Conservation (phyloP, 2,888 invertebrate species). For the Lasioglossum vierecki region DNA sequence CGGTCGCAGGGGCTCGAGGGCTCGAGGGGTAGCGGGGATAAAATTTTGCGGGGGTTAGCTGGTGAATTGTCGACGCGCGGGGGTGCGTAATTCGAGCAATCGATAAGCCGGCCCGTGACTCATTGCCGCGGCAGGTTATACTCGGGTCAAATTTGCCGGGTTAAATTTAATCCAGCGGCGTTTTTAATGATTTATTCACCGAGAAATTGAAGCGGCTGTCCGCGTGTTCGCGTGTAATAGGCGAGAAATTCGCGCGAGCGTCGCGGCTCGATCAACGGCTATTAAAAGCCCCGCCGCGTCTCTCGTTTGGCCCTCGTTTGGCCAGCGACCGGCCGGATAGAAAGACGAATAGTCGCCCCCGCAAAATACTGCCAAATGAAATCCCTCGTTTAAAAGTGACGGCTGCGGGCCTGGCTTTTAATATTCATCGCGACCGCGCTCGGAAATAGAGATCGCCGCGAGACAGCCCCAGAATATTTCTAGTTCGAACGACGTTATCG, state of each 20-base stretch:
- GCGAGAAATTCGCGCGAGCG: slow-evolving; percentile 39
- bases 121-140: slow-evolving; percentile 1
- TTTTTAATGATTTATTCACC: slow-evolving; percentile 55
- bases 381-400: neutral
- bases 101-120: slow-evolving; percentile 13
- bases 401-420: neutral
- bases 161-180: slow-evolving; percentile 40
- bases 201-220: slow-evolving; percentile 46
- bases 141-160: slow-evolving; percentile 33
- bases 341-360: slow-evolving; percentile 34
- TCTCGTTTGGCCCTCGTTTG: slow-evolving; percentile 20
- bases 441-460: slow-evolving; percentile 26
- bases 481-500: slow-evolving; percentile 46
- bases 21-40: neutral
- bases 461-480: slow-evolving; percentile 47
- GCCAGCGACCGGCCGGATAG: neutral
- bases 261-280: slow-evolving; percentile 29
- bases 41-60: neutral
- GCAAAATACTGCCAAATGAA: neutral
- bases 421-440: slow-evolving; percentile 26
- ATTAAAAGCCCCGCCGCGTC: slow-evolving; percentile 33
- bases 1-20: neutral
- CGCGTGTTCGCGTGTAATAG: slow-evolving; percentile 36
- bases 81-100: slow-evolving; percentile 17
- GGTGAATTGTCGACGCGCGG: neutral